Percentiles rank a stretch among this genome's conserved stretches.
Conservation (phyloP, 2,113 vertebrate species). For the Leptobrachium leishanense region DNA sequence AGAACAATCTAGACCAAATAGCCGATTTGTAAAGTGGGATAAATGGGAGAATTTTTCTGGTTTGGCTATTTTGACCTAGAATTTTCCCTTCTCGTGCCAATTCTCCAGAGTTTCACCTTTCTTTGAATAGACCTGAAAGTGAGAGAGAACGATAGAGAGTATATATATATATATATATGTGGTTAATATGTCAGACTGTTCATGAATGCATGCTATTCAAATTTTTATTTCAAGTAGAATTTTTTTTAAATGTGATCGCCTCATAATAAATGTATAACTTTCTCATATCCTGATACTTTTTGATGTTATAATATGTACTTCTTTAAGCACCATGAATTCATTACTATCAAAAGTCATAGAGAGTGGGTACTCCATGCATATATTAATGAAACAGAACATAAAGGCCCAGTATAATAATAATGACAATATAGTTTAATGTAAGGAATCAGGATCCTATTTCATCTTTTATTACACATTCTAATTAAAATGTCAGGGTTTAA, state of each 20-base stretch:
- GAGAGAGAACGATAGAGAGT: too few relatives aligned
- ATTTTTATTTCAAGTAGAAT: too few relatives aligned
- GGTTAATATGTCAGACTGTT: too few relatives aligned
- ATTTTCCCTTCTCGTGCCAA: too few relatives aligned
- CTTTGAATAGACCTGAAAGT: too few relatives aligned
- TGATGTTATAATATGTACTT: slow-evolving; percentile 32
- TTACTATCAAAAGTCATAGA: slow-evolving; percentile 22
- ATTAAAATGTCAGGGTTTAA: slow-evolving; percentile 28
- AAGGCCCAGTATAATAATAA: background rate
- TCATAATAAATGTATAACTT: slow-evolving; percentile 34
- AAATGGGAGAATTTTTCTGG: too few relatives aligned
- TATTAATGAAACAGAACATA: slow-evolving; percentile 1
- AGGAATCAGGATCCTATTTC: slow-evolving; percentile 20
- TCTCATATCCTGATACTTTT: slow-evolving; percentile 22
- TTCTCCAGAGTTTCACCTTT: too few relatives aligned
- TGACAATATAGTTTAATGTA: background rate
- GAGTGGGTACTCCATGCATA: slow-evolving; percentile 31
- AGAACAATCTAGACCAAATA: too few relatives aligned
- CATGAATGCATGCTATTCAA: too few relatives aligned
- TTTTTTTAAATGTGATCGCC: background rate
- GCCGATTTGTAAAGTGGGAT: too few relatives aligned
- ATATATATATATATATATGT: too few relatives aligned
- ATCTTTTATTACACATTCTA: slow-evolving; percentile 21
- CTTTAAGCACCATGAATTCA: slow-evolving; percentile 29
- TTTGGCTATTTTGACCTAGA: too few relatives aligned